phyloP scores from a whole-genome alignment of 2,797 vertebrate genomes.

The Mus caroli region DNA sequence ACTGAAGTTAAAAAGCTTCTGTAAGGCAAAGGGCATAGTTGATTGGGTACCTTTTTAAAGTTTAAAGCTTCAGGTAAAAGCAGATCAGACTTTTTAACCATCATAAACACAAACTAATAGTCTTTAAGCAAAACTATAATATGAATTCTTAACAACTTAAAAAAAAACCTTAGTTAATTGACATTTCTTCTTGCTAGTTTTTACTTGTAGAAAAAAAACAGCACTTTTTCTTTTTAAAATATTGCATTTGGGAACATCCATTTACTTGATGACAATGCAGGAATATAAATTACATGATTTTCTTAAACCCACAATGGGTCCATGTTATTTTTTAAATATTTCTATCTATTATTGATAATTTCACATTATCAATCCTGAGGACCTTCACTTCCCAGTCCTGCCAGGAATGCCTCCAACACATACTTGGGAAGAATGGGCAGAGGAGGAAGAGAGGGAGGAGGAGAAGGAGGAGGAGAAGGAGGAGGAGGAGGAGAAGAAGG shows the following conservation, averaged over 20 bases:
- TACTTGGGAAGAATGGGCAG: fast-evolving
- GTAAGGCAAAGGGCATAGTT: background rate
- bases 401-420: background rate
- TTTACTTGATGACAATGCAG: conserved; percentile 1
- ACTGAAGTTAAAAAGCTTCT: background rate
- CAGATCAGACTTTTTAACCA: conserved; percentile 59
- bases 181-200: conserved; percentile 37
- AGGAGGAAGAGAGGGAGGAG: fast-evolving
- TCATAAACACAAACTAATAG: conserved; percentile 58
- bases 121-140: conserved; percentile 50
- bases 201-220: conserved; percentile 12
- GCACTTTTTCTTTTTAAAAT: conserved; percentile 12
- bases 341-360: background rate
- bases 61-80: conserved; percentile 58
- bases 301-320: conserved; percentile 45
- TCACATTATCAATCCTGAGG: background rate
- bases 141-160: background rate
- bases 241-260: background rate
- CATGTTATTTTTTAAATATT: background rate
- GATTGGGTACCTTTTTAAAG: conserved; percentile 40
- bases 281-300: background rate
- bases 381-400: background rate
- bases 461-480: no score
- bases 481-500: no score
- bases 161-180: conserved; percentile 38